These are phyloP conservation scores for Cryptocheilus praepositus DNA, from an alignment of 2,888 invertebrate species.

Conservation along the genomic window DNA sequence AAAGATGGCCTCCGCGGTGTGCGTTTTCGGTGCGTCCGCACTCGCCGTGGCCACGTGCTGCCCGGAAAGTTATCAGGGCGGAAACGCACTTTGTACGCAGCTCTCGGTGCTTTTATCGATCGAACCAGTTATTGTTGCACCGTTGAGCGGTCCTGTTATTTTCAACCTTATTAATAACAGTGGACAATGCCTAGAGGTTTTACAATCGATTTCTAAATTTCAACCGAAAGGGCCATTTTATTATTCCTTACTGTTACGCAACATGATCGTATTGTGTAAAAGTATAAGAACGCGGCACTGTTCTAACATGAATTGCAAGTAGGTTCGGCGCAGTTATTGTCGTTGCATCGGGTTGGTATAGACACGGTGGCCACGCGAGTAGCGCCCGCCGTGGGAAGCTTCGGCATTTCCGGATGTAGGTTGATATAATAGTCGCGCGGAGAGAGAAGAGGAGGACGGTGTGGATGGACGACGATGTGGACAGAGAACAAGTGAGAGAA, in stretches of 20 bases:
- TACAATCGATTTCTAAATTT: no score
- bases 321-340: no score
- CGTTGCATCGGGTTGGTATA: constrained; percentile 14
- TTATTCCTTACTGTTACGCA: no score
- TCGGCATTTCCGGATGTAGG: constrained; percentile 63
- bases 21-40: neutral
- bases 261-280: no score
- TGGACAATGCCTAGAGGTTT: no score
- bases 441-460: constrained; percentile 3
- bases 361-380: constrained; percentile 17
- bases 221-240: no score
- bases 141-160: no score
- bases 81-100: constrained; percentile 8
- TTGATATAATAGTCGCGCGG: constrained; percentile 52
- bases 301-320: no score
- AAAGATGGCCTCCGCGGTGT: no score
- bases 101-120: constrained; percentile 26
- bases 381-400: constrained; percentile 52
- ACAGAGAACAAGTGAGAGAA: constrained; percentile 10
- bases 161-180: no score
- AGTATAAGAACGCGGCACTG: no score
- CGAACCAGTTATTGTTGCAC: constrained; percentile 8
- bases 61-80: neutral
- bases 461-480: constrained; percentile 7
- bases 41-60: constrained; percentile 5